A percentile compares a stretch with the other conserved stretches of the same genome.
Conservation (phyloP, 2,888 invertebrate species). For the Athalia rosae region DNA sequence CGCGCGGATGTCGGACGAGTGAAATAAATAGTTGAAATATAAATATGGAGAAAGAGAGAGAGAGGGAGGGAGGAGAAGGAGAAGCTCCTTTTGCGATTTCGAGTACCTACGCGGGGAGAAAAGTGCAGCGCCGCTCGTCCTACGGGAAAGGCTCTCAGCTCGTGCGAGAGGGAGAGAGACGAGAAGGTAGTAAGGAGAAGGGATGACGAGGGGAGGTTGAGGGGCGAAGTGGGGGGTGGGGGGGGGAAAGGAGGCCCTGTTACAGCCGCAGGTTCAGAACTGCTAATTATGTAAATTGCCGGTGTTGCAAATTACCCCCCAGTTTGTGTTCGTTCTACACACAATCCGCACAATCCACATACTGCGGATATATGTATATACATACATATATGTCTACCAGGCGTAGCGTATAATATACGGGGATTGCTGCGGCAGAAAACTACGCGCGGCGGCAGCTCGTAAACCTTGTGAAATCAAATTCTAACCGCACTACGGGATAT, state of each 20-base stretch:
- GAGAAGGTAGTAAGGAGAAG: conserved; percentile 24
- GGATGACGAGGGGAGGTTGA: conserved; percentile 19
- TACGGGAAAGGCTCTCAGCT: neutral
- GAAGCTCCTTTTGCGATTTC: neutral
- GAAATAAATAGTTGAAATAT: neutral
- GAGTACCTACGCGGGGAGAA: neutral
- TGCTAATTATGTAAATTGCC: conserved; percentile 74
- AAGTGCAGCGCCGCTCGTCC: neutral
- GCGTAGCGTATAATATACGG: neutral
- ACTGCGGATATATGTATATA: conserved; percentile 59
- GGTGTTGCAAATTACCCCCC: conserved; percentile 74
- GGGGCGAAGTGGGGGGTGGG: conserved; percentile 46
- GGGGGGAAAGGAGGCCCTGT: conserved; percentile 7
- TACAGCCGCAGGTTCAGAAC: conserved; percentile 68
- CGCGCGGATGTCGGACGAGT: neutral
- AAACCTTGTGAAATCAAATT: no score
- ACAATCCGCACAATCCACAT: conserved; percentile 69
- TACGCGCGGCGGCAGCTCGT: neutral
- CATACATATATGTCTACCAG: neutral
- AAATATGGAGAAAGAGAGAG: no score
- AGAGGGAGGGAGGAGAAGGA: neutral
- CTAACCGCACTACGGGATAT: no score
- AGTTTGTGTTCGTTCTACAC: conserved; percentile 73
- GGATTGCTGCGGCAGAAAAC: neutral
- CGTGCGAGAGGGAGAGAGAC: neutral